These are phyloP conservation scores for Bedellia somnulentella DNA, from an alignment of 2,888 invertebrate genomes.

Conservation along the genomic window DNA sequence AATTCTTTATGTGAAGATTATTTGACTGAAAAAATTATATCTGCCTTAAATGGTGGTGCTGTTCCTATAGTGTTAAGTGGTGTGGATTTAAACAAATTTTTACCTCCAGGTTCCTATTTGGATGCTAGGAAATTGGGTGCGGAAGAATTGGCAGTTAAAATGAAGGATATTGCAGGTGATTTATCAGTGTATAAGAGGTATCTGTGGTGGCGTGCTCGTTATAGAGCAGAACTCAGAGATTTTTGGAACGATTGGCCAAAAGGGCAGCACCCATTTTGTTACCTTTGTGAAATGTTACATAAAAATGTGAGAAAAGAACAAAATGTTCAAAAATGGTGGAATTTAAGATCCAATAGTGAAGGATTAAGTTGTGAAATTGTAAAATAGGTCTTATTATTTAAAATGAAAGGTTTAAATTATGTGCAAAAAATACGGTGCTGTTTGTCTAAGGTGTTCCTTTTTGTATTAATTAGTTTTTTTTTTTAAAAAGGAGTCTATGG, in stretches of 20 bases:
- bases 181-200: not conserved
- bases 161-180: not conserved
- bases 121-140: not conserved
- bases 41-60: not conserved
- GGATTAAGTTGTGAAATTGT: not conserved
- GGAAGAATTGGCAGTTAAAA: not conserved
- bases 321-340: constrained; percentile 2
- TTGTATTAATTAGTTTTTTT: too few relatives aligned
- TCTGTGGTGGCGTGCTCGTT: constrained; percentile 1
- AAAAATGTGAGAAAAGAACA: not conserved
- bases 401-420: not conserved
- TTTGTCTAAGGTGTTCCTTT: too few relatives aligned
- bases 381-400: not conserved
- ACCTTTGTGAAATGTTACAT: constrained; percentile 1
- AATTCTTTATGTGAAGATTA: constrained; percentile 3
- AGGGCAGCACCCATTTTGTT: constrained; percentile 2
- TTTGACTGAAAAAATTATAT: constrained; percentile 1
- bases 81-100: not conserved
- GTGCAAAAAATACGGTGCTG: too few relatives aligned
- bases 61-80: constrained; percentile 2
- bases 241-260: not conserved
- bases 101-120: constrained; percentile 3
- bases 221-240: not conserved
- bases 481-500: too few relatives aligned
- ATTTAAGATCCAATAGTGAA: not conserved